Evolutionary conservation across 2,888 invertebrate species (phyloP), one percentile per base, ranked within the genome.

Genomic region (Ethmia dodecea): DNA sequence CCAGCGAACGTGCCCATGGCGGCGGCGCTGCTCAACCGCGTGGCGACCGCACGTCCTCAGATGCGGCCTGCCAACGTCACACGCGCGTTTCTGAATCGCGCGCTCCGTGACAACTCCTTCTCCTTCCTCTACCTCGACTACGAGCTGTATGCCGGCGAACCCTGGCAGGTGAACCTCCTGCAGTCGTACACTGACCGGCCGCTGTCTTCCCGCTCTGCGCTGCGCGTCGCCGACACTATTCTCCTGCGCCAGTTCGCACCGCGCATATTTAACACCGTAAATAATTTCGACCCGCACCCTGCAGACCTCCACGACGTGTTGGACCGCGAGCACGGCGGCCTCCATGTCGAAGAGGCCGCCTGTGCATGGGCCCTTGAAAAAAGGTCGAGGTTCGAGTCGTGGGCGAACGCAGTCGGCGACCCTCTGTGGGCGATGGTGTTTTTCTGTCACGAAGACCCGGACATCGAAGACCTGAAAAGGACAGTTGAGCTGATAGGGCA

Each of bases 41-140:
- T 24, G 13, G 12, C 18, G 5, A 5, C 13, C 5, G 10, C 22
- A 3, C 6, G 8, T 9, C 24, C 24, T 4, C 31, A n/a, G 5
- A 13, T 22, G 13, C 13, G 31, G 2, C 5, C 18, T 2, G 14
- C 24, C 10, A 11, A 14, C 3, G 14, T 31, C n/a, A 14, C 12
- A n/a, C n/a, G 24, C 24, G 8, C 14, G 0, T n/a, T 9, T 2
- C 22, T 31, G 6, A 20, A 9, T 5, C 31, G 13, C 9, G 9
- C 13, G 5, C 13, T 31, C 8, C 16, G 8, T 14, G 11, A 12
- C 12, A 1, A 9, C 11, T 10, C 26, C 5, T 24, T 24, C 1
- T 51, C 57, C 0, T 49, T 57, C 27, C 42, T 66, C 9, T 59
- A 63, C 31, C 31, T 62, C 13, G 65, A 65, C 45, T 58, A 57